phyloP scores from a whole-genome alignment of 2,888 invertebrate species.

The Muscina levida region DNA sequence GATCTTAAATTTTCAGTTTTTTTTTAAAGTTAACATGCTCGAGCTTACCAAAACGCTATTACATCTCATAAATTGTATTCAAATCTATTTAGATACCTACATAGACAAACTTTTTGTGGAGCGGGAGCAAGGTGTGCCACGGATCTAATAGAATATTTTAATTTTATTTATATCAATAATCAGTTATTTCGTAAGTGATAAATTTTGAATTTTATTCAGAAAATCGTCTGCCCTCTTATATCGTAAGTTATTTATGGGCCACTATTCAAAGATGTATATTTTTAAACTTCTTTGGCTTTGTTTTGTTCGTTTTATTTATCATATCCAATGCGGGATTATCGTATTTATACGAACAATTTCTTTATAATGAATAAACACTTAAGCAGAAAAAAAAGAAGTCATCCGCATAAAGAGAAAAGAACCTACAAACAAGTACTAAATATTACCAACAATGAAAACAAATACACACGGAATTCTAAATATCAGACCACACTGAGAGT shows the following conservation, averaged over 20 bases:
- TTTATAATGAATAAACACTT: conserved; percentile 52
- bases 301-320: conserved; percentile 24
- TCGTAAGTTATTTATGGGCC: no score
- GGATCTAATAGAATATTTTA: background rate
- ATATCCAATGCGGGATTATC: conserved; percentile 64
- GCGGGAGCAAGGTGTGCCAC: background rate
- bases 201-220: background rate
- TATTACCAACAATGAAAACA: no score
- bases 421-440: conserved; percentile 17
- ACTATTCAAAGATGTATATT: background rate
- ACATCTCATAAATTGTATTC: background rate
- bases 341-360: conserved; percentile 63
- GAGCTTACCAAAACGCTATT: background rate
- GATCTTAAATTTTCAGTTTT: background rate
- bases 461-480: no score
- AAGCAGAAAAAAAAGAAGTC: conserved; percentile 5
- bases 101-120: no score
- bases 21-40: no score
- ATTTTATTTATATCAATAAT: conserved; percentile 35
- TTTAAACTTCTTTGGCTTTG: no score
- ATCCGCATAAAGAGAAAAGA: conserved; percentile 2
- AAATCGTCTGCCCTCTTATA: no score
- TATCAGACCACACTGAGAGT: conserved; percentile 31
- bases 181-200: conserved; percentile 23
- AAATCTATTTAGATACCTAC: no score